These are phyloP conservation scores for Calephelis nemesis DNA, from an alignment of 1,140 invertebrate species.

Conservation along the genomic window DNA sequence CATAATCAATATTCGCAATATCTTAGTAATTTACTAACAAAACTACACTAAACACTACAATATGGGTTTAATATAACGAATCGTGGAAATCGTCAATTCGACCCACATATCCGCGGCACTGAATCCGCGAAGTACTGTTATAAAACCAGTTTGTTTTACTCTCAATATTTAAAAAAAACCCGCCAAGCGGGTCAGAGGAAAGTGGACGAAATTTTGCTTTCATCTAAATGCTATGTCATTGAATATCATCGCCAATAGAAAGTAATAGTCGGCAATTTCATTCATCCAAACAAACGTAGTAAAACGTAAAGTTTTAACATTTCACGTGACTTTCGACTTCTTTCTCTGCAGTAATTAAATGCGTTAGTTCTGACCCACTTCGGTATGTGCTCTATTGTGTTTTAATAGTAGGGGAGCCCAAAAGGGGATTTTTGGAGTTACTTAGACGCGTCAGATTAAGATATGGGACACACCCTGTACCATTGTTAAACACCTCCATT, in stretches of 20 bases:
- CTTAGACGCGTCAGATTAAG: too few relatives aligned
- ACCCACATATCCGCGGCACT: conserved; percentile 39
- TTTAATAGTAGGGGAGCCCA: background rate
- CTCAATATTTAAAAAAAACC: conserved; percentile 50
- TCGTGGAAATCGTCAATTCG: conserved; percentile 23
- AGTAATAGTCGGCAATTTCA: conserved; percentile 57
- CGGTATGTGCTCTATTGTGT: background rate
- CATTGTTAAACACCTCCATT: too few relatives aligned
- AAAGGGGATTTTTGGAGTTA: too few relatives aligned
- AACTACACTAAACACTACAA: background rate
- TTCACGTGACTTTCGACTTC: conserved; percentile 18
- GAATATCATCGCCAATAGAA: conserved; percentile 52
- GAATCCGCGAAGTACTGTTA: conserved; percentile 63
- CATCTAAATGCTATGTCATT: conserved; percentile 50
- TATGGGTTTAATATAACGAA: conserved; percentile 10
- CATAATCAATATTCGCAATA: too few relatives aligned
- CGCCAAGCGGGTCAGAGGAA: conserved; percentile 62
- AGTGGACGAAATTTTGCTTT: conserved; percentile 76
- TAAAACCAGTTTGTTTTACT: conserved; percentile 65
- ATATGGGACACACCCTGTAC: too few relatives aligned
- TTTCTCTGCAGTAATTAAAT: conserved; percentile 6
- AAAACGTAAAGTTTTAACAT: conserved; percentile 10
- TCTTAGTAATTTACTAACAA: too few relatives aligned
- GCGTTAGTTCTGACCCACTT: conserved; percentile 1
- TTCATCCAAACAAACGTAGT: conserved; percentile 32